Base-by-base conservation (phyloP, 2,888 invertebrate genomes). In the Pterobdella sp. region DNA sequence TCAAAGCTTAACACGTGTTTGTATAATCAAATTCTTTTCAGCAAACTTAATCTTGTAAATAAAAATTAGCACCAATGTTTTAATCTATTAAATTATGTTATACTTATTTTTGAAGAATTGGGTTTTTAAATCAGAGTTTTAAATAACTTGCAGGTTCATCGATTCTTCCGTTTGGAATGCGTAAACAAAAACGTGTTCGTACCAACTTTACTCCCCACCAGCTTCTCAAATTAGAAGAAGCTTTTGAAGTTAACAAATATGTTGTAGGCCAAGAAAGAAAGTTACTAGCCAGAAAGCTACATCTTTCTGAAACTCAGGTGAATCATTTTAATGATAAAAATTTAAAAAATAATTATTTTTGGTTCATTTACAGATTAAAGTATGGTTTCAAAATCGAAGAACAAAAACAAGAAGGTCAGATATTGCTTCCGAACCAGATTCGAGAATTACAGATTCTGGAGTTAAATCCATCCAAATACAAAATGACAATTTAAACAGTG, bases 241-340 rank as follows among this genome's bases (percentile, higher is more conserved):
- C 71, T 18, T 71, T 71, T 63, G 34, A 63, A 32, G 37, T 35
- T 1, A 71, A 31, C 60, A 71, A 71, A 34, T 71, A 71, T 36
- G 29, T 71, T 10, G 71, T 71, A 0, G 71, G 71, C 1, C 71
- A 60, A 29, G 71, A 71, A 29, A 71, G 71, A 36, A 71, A 71
- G 36, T n/a, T 34, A 10, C 63, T 71, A 1, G 71, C 71, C 60
- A 71, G 63, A 31, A 71, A 71, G 63, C 71, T 71, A 7, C 35
- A 71, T 10, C 71, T 71, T 22, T 56, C 71, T n/a, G 71, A 71
- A 71, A 71, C 71, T 3, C 71, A 71, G 71, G 71, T 71, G 18
- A 32, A 22, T 4, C 7, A 14, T 42, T 42, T 42, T 42, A 42
- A 42, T 18, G 18, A 42, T 14, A 42, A 14, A 42, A 42, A 42